Conservation (phyloP, 2,797 vertebrate species). For the Cheirogaleus major region DNA sequence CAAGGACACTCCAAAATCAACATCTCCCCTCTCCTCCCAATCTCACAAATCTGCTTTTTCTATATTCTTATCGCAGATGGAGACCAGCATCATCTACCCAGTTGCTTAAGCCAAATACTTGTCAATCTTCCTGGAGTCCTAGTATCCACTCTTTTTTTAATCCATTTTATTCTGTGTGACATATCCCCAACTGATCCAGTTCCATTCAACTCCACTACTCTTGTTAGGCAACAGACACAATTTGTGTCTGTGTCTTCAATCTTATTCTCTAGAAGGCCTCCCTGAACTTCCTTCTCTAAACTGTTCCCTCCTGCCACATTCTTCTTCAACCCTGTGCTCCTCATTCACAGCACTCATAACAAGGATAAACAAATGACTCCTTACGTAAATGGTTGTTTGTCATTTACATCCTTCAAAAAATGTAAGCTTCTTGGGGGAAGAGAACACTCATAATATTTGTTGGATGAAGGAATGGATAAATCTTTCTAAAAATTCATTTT, state of each 20-base stretch:
- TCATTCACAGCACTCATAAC: not conserved
- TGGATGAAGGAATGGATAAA: not conserved
- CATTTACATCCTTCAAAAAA: not conserved
- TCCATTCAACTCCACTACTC: not conserved
- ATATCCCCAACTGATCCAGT: not conserved
- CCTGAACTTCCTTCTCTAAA: not conserved
- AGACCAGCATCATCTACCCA: not conserved
- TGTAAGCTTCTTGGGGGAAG: not conserved
- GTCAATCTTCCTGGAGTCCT: not conserved
- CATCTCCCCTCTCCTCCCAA: not conserved
- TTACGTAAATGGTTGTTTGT: not conserved
- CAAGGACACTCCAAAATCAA: not conserved
- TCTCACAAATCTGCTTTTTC: not conserved
- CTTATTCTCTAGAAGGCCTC: not conserved
- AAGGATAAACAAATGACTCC: not conserved
- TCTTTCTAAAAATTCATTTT: not conserved
- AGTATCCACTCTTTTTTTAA: not conserved
- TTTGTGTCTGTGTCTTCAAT: not conserved
- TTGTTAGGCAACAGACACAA: not conserved
- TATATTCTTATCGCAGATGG: not conserved
- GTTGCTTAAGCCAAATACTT: not conserved
- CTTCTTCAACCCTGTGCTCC: not conserved
- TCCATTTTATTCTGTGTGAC: not conserved
- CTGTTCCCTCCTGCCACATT: not conserved
- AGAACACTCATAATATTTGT: not conserved